A percentile compares a stretch with the other conserved stretches of the same genome.
Evolutionary conservation across 2,797 vertebrate species (phyloP).

Genomic region (Scolopax rusticola): DNA sequence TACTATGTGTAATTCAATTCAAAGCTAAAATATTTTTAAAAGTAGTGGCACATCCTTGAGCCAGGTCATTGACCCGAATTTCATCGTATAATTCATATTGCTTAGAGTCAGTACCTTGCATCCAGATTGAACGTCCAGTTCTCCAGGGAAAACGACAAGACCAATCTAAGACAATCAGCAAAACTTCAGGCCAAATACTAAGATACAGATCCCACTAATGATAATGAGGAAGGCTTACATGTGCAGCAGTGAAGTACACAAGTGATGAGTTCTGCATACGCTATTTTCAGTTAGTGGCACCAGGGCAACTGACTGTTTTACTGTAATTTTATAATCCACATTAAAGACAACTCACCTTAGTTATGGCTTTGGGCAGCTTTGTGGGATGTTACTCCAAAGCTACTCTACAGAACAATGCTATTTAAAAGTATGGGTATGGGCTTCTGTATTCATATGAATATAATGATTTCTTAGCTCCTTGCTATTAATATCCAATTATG

Average conservation of each 20-base stretch:
- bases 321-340: not conserved
- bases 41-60: fast-evolving
- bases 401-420: not conserved
- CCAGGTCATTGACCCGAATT: not conserved
- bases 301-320: not conserved
- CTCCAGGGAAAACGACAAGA: not conserved
- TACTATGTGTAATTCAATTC: not conserved
- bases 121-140: not conserved
- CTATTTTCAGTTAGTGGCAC: not conserved
- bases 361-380: fast-evolving
- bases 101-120: not conserved
- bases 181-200: not conserved
- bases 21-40: not conserved
- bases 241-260: not conserved
- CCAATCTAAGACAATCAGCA: not conserved
- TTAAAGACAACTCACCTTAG: not conserved
- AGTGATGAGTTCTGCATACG: not conserved
- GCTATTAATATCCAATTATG: not conserved
- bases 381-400: not conserved
- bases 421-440: not conserved
- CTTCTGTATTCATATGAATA: not conserved
- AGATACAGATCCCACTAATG: not conserved
- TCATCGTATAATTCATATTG: not conserved
- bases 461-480: not conserved
- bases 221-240: not conserved